Conservation (phyloP, 2,797 vertebrate genomes). For the Onychomys arenicola region DNA sequence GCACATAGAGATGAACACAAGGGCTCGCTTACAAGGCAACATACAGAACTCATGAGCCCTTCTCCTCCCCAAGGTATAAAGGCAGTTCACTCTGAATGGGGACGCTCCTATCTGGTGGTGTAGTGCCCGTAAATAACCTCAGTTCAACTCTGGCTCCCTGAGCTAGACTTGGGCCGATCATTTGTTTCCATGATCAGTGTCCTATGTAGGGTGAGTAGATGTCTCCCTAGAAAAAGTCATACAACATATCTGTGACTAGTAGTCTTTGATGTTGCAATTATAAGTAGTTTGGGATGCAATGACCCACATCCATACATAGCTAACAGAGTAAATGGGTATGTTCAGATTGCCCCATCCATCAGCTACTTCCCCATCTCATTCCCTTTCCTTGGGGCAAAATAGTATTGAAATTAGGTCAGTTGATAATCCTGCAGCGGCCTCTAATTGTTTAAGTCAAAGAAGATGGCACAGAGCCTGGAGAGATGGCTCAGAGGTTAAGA, state of each 20-base stretch:
- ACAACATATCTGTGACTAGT: not conserved
- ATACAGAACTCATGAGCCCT: not conserved
- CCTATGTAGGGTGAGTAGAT: not conserved
- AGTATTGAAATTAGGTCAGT: too few relatives aligned
- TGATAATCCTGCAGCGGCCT: not conserved
- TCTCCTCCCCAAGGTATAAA: not conserved
- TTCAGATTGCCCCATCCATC: not conserved
- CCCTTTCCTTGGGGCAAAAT: not conserved
- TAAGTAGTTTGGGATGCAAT: not conserved
- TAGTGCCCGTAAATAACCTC: not conserved
- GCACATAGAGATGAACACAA: not conserved
- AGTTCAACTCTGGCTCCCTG: not conserved
- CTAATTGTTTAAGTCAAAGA: not conserved
- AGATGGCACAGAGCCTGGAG: not conserved
- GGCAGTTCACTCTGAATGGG: not conserved
- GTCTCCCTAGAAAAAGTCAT: not conserved
- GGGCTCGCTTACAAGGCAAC: not conserved
- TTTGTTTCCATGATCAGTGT: not conserved
- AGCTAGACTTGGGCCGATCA: not conserved
- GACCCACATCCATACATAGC: not conserved
- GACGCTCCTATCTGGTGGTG: not conserved
- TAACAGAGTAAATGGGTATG: not conserved
- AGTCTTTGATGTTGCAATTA: not conserved
- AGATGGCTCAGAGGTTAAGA: not conserved
- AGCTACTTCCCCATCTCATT: not conserved